Percentiles rank a stretch among this genome's conserved stretches.
Conservation (phyloP, 2,113 vertebrate species). For the Casuarius casuarius region DNA sequence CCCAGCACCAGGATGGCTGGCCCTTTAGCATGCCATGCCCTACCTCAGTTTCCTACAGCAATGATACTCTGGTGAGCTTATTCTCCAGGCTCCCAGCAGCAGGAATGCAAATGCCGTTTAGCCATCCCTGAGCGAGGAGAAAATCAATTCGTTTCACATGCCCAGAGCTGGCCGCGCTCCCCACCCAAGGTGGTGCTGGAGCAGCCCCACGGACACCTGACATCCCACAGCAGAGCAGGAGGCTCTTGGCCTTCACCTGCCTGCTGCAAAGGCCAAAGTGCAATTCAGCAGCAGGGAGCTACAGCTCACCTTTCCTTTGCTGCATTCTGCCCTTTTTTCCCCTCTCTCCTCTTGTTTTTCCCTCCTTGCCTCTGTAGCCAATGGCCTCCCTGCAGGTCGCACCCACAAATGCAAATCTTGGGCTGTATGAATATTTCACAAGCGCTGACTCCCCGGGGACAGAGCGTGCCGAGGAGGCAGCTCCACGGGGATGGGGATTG, state of each 20-base stretch:
- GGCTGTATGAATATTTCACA: constrained; percentile 55
- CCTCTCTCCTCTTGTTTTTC: neutral
- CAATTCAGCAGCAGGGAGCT: neutral
- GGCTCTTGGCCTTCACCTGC: rapidly evolving
- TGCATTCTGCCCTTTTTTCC: neutral
- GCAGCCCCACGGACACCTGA: neutral
- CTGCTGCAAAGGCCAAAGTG: rapidly evolving
- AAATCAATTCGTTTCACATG: neutral
- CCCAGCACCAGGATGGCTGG: neutral
- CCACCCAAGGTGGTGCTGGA: rapidly evolving
- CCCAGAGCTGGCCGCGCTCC: neutral
- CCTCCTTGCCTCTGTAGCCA: neutral
- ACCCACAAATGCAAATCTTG: constrained; percentile 17
- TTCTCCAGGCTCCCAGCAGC: neutral
- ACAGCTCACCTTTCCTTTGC: neutral
- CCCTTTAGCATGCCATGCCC: neutral
- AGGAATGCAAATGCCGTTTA: neutral
- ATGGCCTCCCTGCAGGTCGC: neutral
- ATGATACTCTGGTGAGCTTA: neutral
- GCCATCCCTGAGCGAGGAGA: neutral
- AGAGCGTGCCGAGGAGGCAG: neutral
- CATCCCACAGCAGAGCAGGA: neutral
- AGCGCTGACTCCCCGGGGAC: neutral
- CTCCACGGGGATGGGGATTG: neutral
- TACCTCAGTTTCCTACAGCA: neutral